Evolutionary conservation across 2,797 vertebrate species (phyloP), one percentile per base, ranked within the genome.

Genomic region (Corythornis leucogaster): DNA sequence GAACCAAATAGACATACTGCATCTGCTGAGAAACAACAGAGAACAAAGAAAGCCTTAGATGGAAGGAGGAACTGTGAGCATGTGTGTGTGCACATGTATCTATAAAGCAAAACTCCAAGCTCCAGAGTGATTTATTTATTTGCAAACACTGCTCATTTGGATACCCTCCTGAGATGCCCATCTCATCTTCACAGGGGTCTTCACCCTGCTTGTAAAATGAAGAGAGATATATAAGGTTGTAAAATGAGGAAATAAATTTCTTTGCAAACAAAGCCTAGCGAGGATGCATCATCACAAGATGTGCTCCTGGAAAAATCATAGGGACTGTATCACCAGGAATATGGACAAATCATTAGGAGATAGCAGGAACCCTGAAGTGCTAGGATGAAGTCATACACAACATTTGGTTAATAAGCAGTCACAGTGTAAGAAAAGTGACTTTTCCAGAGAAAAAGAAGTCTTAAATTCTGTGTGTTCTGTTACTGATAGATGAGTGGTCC

Each of bases 231-330:
- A 42, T 26, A 70, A 81, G 17, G 38, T 68, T 70, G 42, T 90
- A 77, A 94, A 91, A 92, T 14, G 15, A 77, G 53, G 86, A 90
- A 96, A 95, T 62, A 79, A 70, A 92, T 79, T 61, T 86, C 14
- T 63, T 73, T 85, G 51, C 21, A 69, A 91, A 76, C 62, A 91
- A 87, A 94, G 24, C 22, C 43, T 64, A 40, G 19, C 9, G 53
- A 89, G 64, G 46, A 11, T 80, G 38, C n/a, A 54, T 85, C 54
- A 28, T 25, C 40, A 50, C 66, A 89, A 63, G 69, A 31, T 25
- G 20, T 28, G 16, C 15, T 78, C 2, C 80, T 80, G 64, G 73
- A 68, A 73, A 53, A 89, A 12, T 28, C 69, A 57, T 11, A 59
- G 33, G 35, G 42, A 42, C 30, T 45, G 35, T 8, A 69, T 71